Evolutionary conservation across 2,888 invertebrate genomes (phyloP), one percentile per base, ranked within the genome.

Genomic region (Nematopogon swammerdamellus): DNA sequence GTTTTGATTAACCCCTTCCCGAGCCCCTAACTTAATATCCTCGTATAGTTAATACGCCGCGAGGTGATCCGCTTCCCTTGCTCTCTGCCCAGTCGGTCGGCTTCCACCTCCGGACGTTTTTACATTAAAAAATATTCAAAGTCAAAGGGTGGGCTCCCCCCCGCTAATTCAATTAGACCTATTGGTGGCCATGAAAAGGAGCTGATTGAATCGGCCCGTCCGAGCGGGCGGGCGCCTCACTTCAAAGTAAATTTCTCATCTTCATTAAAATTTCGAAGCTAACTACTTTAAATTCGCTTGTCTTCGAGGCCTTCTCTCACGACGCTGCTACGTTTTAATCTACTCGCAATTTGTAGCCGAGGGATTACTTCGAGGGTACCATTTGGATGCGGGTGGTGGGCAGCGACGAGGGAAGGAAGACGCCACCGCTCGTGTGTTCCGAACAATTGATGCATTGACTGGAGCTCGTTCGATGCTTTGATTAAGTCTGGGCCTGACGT

Each of bases 1-100:
- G 68, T 76, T 74, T 73, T 71, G 74, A 75, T 77, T 75, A 75
- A 75, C 74, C 72, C n/a, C 73, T 69, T 71, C 65, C 59, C 65
- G 59, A 63, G 11, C n/a, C 11, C 14, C 36, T 36, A 36, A 36
- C 36, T 36, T 14, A 36, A 36, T 36, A 36, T 14, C n/a, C 36
- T 14, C 11, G 8, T 14, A 25, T 25, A 25, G 25, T 25, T 25
- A 25, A 25, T 25, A 25, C 25, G n/a, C 8, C 8, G 25, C 25
- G 25, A 4, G n/a, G 25, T 25, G 25, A 8, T 8, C 25, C 25
- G 25, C 25, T 4, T 25, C 25, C 25, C n/a, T n/a, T n/a, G n/a
- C n/a, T n/a, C n/a, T n/a, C n/a, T n/a, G 25, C 36, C 36, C 36
- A 6, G 8, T 8, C 36, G 11, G 3, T 8, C 36, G 14, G 36